Conservation (phyloP, 2,888 invertebrate species). For the Parelbella ahira region DNA sequence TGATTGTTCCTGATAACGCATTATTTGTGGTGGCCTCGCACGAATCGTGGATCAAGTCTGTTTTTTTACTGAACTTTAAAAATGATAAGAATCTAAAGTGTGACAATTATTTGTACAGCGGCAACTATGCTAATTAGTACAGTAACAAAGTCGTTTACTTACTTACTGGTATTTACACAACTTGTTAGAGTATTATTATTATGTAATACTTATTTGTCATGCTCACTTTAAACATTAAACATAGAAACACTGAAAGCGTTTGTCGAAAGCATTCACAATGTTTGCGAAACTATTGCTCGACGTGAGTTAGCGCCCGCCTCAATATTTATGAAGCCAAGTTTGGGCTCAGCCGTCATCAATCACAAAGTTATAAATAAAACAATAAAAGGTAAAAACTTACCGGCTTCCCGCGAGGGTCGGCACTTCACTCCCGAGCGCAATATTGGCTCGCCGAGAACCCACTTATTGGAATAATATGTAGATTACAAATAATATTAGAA, state of each 20-base stretch:
- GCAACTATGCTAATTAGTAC: slow-evolving; percentile 1
- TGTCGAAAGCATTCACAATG: slow-evolving; percentile 28
- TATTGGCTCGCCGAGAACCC: slow-evolving; percentile 66
- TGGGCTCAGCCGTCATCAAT: slow-evolving; percentile 72
- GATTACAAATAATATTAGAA: slow-evolving; percentile 73
- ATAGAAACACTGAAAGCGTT: too few species aligned
- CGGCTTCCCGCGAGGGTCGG: slow-evolving; percentile 57
- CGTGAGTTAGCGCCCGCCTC: slow-evolving; percentile 56
- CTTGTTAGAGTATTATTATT: too few species aligned
- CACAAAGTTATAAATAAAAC: slow-evolving; percentile 81
- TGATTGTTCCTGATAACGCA: slow-evolving; percentile 51
- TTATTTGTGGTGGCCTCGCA: slow-evolving; percentile 47
- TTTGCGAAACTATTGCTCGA: slow-evolving; percentile 58
- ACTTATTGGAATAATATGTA: slow-evolving; percentile 81
- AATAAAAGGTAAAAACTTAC: slow-evolving; percentile 79
- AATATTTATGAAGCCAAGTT: slow-evolving; percentile 78
- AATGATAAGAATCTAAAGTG: slow-evolving; percentile 17
- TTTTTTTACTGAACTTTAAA: slow-evolving; percentile 6
- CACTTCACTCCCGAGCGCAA: slow-evolving; percentile 60
- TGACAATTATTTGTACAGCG: not conserved
- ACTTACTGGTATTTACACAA: too few species aligned
- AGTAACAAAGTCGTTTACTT: not conserved
- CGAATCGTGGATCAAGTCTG: slow-evolving; percentile 34
- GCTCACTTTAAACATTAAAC: too few species aligned
- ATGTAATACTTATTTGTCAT: too few species aligned